These are phyloP conservation scores for Chiroxiphia lanceolata DNA, from an alignment of 2,797 vertebrate species.

Conservation along the genomic window DNA sequence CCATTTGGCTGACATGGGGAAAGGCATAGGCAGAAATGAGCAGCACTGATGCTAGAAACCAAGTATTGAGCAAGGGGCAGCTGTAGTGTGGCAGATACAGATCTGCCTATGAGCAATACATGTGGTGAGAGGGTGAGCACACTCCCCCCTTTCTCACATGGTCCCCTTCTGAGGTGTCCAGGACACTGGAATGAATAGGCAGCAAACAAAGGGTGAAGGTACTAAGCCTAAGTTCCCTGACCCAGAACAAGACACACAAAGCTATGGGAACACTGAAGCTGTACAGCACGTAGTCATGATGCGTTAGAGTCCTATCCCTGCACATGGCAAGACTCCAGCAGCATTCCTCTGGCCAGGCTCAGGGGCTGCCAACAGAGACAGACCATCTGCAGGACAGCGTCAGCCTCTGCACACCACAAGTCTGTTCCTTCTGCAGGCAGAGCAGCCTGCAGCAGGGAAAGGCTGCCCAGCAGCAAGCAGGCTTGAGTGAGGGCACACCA, in stretches of 20 bases:
- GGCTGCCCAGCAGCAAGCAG: background rate
- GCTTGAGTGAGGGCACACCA: background rate
- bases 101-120: background rate
- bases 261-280: constrained; percentile 40
- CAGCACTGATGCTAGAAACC: constrained; percentile 22
- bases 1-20: constrained; percentile 53
- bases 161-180: constrained; percentile 49
- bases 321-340: background rate
- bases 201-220: constrained; percentile 53
- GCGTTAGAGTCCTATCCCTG: background rate
- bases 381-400: background rate
- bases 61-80: background rate
- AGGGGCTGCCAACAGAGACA: background rate
- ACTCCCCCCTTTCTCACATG: background rate
- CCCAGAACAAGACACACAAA: constrained; percentile 43
- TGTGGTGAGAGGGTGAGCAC: background rate
- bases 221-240: constrained; percentile 51
- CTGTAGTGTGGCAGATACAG: background rate
- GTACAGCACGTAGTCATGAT: background rate
- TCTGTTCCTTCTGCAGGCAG: background rate
- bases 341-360: background rate
- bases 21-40: constrained; percentile 52
- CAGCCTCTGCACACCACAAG: background rate
- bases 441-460: background rate
- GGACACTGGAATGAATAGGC: constrained; percentile 61